Conservation (phyloP, 2,113 vertebrate genomes). For the Sciurus niger region DNA sequence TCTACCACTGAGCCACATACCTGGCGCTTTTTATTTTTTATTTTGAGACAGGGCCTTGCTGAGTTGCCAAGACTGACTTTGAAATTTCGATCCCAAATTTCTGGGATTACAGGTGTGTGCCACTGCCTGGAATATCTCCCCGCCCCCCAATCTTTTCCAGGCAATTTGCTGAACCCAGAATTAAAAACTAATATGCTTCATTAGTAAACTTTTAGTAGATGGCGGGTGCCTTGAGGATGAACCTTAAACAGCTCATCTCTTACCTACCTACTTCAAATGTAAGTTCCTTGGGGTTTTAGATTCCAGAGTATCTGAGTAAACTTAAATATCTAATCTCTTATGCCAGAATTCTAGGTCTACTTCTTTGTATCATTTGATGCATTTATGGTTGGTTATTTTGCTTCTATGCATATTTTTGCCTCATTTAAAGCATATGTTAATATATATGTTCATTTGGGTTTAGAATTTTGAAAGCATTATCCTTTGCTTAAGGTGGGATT, state of each 20-base stretch:
- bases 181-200: not conserved
- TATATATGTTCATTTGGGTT: not conserved
- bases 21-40: no score
- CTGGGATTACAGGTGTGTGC: no score
- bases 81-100: no score
- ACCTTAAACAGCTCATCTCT: slow-evolving; percentile 11
- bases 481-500: not conserved
- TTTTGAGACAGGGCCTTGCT: no score
- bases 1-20: no score
- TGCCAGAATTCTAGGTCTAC: not conserved
- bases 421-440: not conserved
- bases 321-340: not conserved
- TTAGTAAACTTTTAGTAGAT: not conserved
- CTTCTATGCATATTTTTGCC: not conserved
- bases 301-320: not conserved
- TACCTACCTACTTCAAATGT: not conserved
- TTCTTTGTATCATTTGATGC: not conserved
- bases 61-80: no score
- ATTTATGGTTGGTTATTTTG: not conserved
- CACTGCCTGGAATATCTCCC: no score
- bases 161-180: not conserved
- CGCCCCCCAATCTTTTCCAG: not conserved
- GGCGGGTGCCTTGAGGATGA: slow-evolving; percentile 7
- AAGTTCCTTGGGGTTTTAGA: not conserved
- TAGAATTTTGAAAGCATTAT: not conserved